phyloP scores from a whole-genome alignment of 2,113 vertebrate genomes.

The Poeciliopsis prolifica region DNA sequence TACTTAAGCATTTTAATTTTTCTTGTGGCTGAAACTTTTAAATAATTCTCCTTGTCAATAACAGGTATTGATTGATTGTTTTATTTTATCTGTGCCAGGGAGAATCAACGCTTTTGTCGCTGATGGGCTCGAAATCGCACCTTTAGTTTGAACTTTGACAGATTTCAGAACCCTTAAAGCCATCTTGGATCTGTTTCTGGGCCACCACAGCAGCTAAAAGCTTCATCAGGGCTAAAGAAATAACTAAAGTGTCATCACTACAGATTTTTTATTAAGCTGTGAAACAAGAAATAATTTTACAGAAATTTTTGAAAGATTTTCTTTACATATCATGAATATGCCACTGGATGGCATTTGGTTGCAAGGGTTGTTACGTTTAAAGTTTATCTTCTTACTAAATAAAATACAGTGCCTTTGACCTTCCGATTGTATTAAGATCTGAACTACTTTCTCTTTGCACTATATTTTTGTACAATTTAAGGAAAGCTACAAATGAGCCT shows the following conservation, averaged over 20 bases:
- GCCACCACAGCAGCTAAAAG: background rate
- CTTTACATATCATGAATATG: background rate
- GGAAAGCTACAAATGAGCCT: background rate
- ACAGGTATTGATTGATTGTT: no score
- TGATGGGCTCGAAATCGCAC: conserved; percentile 60
- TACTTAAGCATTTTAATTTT: no score
- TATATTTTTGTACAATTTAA: background rate
- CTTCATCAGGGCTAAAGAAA: conserved; percentile 13
- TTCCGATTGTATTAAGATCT: background rate
- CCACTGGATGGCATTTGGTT: background rate
- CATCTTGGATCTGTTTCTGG: background rate
- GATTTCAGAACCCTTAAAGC: background rate
- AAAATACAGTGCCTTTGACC: no score
- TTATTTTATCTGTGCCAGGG: background rate
- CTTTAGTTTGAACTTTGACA: conserved; percentile 19
- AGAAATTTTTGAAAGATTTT: background rate
- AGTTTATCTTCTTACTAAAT: no score
- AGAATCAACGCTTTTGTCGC: background rate
- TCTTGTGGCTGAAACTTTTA: no score
- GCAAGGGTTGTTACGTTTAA: background rate
- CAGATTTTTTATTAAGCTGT: conserved; percentile 13
- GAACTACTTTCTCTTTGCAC: background rate
- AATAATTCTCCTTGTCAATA: background rate
- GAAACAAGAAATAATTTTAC: conserved; percentile 1
- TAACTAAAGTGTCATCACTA: conserved; percentile 7